Evolutionary conservation across 1,140 invertebrate species (phyloP).

Genomic region (Meloidogyne hapla): DNA sequence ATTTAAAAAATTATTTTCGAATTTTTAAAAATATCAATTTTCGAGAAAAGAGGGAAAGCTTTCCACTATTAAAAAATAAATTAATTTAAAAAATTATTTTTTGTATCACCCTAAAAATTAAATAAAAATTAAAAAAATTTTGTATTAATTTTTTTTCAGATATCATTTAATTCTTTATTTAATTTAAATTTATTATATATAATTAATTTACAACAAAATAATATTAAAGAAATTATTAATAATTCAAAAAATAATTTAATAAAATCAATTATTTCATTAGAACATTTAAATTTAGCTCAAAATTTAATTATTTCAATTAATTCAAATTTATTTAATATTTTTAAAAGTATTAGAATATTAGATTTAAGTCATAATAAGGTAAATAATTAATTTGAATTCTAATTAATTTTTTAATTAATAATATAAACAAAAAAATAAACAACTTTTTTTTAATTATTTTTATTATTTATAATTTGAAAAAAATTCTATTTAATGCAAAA

Average conservation of each 20-base stretch:
- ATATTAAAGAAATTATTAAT: slow-evolving; percentile 40
- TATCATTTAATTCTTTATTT: slow-evolving; percentile 42
- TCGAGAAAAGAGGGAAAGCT: too few species aligned
- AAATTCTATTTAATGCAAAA: too few species aligned
- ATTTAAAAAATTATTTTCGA: too few species aligned
- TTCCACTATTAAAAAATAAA: too few species aligned
- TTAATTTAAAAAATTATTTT: neutral
- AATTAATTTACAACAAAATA: slow-evolving; percentile 47
- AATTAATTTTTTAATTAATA: too few species aligned
- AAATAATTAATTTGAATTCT: neutral
- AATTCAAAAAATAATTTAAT: slow-evolving; percentile 31
- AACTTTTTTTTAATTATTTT: too few species aligned
- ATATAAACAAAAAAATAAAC: too few species aligned
- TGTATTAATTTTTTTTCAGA: slow-evolving; percentile 20
- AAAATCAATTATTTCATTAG: slow-evolving; percentile 10
- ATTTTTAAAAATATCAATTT: too few species aligned
- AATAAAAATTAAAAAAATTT: too few species aligned
- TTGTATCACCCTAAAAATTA: too few species aligned
- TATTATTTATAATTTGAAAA: too few species aligned
- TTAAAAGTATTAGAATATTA: slow-evolving; percentile 32
- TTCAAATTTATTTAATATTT: slow-evolving; percentile 35
- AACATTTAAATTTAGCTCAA: slow-evolving; percentile 28
- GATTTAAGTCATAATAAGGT: slow-evolving; percentile 51
- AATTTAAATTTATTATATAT: slow-evolving; percentile 30
- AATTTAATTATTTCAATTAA: slow-evolving; percentile 37